Base-by-base conservation (phyloP, 1,140 invertebrate species). In the Meloidogyne chitwoodi region DNA sequence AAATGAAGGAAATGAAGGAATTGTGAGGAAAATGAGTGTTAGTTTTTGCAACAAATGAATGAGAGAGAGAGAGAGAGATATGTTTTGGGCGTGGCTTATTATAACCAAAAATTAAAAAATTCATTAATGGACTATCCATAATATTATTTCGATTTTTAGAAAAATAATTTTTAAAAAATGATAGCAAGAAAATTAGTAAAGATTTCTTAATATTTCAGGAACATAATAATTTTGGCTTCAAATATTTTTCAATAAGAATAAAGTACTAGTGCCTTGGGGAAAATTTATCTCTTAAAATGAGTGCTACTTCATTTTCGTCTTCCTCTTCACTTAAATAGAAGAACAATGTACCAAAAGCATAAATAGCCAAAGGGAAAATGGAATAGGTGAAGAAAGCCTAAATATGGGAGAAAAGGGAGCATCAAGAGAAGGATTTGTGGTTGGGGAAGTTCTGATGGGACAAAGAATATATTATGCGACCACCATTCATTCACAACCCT, bases 341-440 rank as follows among this genome's bases (percentile, higher is more conserved):
- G 48, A 56, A 56, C 79, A 56, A 26, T 41, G 31, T 27, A 70
- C 29, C 31, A 83, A 63, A 56, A 76, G 12, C 56, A 83, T n/a
- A 27, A 66, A 62, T 24, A 48, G 44, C 65, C 48, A 56, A 56
- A 56, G 48, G 48, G 48, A 19, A 34, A 62, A 61, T 71, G 12
- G 31, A 41, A 27, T 61, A 71, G 31, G 44, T 62, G 44, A 56
- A 12, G 19, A 41, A 68, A 34, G 31, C 41, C 31, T 38, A 68
- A 68, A 67, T 31, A 68, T 68, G 19, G 29, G 14, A 34, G 34
- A 34, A 14, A 44, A 31, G 16, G 12, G 19, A 19, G 19, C 48
- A 5, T 56, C 48, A 56, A 56, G 44, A 48, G 44, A 14, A 56
- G n/a, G 48, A 56, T 56, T 56, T 56, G 19, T 56, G 48, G 48